Evolutionary conservation across 2,888 invertebrate species (phyloP), one percentile per base, ranked within the genome.

Genomic region (Acrobasis consociella): DNA sequence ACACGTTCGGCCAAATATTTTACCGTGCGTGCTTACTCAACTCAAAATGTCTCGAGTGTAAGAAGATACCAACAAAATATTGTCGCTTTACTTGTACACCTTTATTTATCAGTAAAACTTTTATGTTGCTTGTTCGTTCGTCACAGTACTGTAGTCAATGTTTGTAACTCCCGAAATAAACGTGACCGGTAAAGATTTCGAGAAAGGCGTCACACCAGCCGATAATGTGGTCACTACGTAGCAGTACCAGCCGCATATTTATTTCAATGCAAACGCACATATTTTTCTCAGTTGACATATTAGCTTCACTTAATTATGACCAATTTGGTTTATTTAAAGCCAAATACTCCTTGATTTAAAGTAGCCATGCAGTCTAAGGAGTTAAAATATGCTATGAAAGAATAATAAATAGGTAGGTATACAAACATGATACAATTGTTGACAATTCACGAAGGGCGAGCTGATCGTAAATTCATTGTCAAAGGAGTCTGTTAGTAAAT

Each of bases 121-220:
- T 64, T 64, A 59, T 61, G 65, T 62, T 60, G 63, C 67, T 65
- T 69, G 63, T 39, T 67, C 66, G 61, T 67, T 69, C 67, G 67
- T 70, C 69, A 67, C 72, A 71, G 70, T 69, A 55, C 62, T 69
- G 72, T 73, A 76, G 73, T 72, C 71, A 73, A 72, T 76, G 72
- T 75, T 75, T 78, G 75, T 73, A 72, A 64, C 75, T 81, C 84
- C 83, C 77, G 72, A 89, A 90, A 89, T 90, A 91, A 87, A 84
- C 81, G 75, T 85, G 87, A 87, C 81, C 74, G 75, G 74, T 75
- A 80, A 82, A 72, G 81, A 82, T 85, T 84, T 85, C 74, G 78
- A 79, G 81, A 84, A 86, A 85, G 78, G 79, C 86, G 84, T 83
- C 85, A 83, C 74, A 81, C 78, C 75, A 75, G 68, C 75, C 77